These are phyloP conservation scores for Cyclopterus lumpus DNA, from an alignment of 2,797 vertebrate genomes.

Conservation along the genomic window DNA sequence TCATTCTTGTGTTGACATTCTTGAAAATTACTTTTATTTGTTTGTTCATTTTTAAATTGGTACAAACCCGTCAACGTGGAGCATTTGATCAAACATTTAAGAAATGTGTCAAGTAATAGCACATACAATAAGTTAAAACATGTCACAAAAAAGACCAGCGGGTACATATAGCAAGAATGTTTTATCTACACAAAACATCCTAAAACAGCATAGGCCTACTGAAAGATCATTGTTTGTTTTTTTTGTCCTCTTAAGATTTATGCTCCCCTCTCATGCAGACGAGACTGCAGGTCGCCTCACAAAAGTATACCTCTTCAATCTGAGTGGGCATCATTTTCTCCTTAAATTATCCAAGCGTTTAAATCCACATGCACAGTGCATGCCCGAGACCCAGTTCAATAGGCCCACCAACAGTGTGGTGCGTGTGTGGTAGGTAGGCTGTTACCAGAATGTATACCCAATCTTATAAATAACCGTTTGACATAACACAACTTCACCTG, in stretches of 20 bases:
- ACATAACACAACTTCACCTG: constrained; percentile 82
- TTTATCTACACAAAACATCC: constrained; percentile 98
- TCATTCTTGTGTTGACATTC: constrained; percentile 87
- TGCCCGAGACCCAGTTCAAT: constrained; percentile 70
- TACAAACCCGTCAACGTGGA: constrained; percentile 94
- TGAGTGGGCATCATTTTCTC: constrained; percentile 64
- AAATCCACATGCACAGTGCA: constrained; percentile 80
- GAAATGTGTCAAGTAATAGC: constrained; percentile 96
- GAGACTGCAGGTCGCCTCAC: constrained; percentile 67
- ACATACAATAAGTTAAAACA: constrained; percentile 98
- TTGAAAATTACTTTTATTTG: constrained; percentile 97
- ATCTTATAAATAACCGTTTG: constrained; percentile 74
- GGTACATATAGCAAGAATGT: constrained; percentile 94
- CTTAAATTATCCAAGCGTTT: constrained; percentile 66
- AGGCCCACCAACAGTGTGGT: constrained; percentile 57
- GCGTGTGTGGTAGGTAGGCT: constrained; percentile 70
- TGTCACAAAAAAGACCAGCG: constrained; percentile 97
- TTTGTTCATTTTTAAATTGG: constrained; percentile 92
- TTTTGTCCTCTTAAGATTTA: constrained; percentile 80
- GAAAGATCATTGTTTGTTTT: constrained; percentile 80
- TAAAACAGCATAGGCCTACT: constrained; percentile 81
- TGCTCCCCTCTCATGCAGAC: constrained; percentile 90
- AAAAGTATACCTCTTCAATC: constrained; percentile 50
- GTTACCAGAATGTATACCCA: constrained; percentile 61
- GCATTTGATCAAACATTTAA: constrained; percentile 97